These are phyloP conservation scores for Sebastes elongatus DNA, from an alignment of 2,797 vertebrate species.

Conservation along the genomic window DNA sequence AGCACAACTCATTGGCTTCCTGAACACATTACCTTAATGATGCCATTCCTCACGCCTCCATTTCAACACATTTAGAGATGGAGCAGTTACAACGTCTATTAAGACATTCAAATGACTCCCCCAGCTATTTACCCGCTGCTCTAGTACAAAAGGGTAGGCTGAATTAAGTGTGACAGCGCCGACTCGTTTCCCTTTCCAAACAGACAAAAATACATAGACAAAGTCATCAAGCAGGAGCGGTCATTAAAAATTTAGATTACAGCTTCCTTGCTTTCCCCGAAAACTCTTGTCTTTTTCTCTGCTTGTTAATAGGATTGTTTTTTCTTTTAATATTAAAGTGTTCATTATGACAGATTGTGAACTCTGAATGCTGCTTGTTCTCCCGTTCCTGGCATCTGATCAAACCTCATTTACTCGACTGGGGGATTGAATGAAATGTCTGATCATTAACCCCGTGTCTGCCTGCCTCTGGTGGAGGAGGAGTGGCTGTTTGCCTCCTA, in stretches of 20 bases:
- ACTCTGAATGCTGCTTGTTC: slow-evolving; percentile 58
- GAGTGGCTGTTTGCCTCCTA: slow-evolving; percentile 42
- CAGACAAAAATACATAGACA: slow-evolving; percentile 68
- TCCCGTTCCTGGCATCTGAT: slow-evolving; percentile 59
- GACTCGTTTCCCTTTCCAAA: slow-evolving; percentile 57
- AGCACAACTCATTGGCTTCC: slow-evolving; percentile 71
- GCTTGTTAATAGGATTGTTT: slow-evolving; percentile 73
- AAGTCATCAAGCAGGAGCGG: slow-evolving; percentile 59
- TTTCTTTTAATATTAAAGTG: slow-evolving; percentile 74
- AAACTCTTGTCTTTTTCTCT: slow-evolving; percentile 62
- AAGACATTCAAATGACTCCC: slow-evolving; percentile 76
- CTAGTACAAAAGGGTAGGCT: slow-evolving; percentile 60
- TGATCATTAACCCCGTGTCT: slow-evolving; percentile 68
- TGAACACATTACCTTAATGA: slow-evolving; percentile 80
- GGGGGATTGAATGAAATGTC: slow-evolving; percentile 63
- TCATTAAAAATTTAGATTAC: slow-evolving; percentile 80
- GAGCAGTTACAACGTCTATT: slow-evolving; percentile 68
- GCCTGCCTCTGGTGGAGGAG: slow-evolving; percentile 43
- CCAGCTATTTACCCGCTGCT: slow-evolving; percentile 67
- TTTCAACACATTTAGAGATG: slow-evolving; percentile 73
- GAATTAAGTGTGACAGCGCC: slow-evolving; percentile 64
- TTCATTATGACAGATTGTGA: slow-evolving; percentile 68
- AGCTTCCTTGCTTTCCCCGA: slow-evolving; percentile 57
- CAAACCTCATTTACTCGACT: slow-evolving; percentile 62
- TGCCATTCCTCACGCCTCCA: slow-evolving; percentile 71